These are phyloP conservation scores for Pandemis corylana DNA, from an alignment of 2,888 invertebrate genomes.

Conservation along the genomic window DNA sequence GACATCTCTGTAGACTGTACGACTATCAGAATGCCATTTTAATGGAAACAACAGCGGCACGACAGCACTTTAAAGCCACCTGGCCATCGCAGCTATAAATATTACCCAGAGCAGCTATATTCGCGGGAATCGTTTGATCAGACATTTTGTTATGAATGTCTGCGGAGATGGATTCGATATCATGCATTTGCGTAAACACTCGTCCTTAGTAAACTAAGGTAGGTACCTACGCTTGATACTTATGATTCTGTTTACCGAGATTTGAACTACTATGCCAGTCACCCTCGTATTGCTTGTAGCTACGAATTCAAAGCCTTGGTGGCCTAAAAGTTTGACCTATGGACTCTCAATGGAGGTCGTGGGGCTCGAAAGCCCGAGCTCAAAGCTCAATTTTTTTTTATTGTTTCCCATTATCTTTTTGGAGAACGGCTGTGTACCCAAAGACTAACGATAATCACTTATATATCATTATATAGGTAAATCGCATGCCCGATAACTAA, in stretches of 20 bases:
- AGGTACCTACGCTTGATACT: neutral
- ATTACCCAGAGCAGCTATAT: neutral
- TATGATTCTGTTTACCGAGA: neutral
- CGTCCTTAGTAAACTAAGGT: constrained; percentile 3
- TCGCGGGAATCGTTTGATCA: constrained; percentile 2
- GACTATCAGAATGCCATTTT: neutral
- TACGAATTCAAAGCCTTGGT: neutral
- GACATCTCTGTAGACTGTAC: neutral
- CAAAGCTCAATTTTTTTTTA: no score
- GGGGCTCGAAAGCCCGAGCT: no score
- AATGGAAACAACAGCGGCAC: constrained; percentile 1
- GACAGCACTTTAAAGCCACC: constrained; percentile 12
- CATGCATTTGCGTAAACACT: neutral
- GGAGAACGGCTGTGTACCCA: no score
- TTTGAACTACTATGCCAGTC: neutral
- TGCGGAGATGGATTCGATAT: constrained; percentile 8
- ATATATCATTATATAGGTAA: no score
- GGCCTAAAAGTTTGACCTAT: neutral
- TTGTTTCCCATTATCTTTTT: no score
- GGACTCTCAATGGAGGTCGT: no score
- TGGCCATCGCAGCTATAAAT: neutral
- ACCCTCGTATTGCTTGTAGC: no score
- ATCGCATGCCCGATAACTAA: no score
- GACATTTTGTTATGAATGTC: constrained; percentile 17
- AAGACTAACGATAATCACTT: no score